Conservation (phyloP, 1,140 invertebrate genomes). For the Cephus cinctus region DNA sequence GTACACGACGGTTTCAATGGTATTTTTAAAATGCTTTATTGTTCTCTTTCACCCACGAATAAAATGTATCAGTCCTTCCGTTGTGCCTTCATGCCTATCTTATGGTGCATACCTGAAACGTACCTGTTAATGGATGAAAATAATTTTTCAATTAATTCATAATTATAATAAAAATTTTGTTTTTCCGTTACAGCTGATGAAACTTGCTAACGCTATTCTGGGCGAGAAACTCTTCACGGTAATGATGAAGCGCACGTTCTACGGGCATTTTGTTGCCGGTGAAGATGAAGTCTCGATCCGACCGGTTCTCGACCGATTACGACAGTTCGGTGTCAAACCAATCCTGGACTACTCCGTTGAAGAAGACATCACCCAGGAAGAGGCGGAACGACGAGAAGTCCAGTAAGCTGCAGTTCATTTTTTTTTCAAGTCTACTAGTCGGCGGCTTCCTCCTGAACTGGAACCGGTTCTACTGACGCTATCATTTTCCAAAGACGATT, state of each 20-base stretch:
- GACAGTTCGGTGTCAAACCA: slow-evolving; percentile 95
- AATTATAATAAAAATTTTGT: slow-evolving; percentile 20
- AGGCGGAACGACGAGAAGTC: slow-evolving; percentile 88
- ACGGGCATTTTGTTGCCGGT: slow-evolving; percentile 98
- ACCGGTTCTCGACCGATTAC: slow-evolving; percentile 79
- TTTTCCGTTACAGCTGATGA: slow-evolving; percentile 80
- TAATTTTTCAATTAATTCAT: slow-evolving; percentile 12
- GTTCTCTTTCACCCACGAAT: slow-evolving; percentile 34
- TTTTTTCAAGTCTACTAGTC: too few species aligned
- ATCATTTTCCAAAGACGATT: too few species aligned
- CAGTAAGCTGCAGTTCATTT: slow-evolving; percentile 79
- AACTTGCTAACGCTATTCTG: slow-evolving; percentile 73
- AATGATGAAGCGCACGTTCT: slow-evolving; percentile 95
- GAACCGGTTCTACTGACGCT: too few species aligned
- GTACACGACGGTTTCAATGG: too few species aligned
- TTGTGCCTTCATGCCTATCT: slow-evolving; percentile 8
- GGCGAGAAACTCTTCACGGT: slow-evolving; percentile 82
- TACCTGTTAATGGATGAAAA: background rate
- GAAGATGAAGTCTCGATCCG: slow-evolving; percentile 86
- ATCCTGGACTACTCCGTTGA: slow-evolving; percentile 99
- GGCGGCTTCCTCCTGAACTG: too few species aligned
- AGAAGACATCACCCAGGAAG: slow-evolving; percentile 89
- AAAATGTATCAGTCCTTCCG: slow-evolving; percentile 36
- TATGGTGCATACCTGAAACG: background rate
- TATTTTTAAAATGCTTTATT: too few species aligned